Evolutionary conservation across 2,888 invertebrate genomes (phyloP).

Genomic region (Himalopsyche anomala): DNA sequence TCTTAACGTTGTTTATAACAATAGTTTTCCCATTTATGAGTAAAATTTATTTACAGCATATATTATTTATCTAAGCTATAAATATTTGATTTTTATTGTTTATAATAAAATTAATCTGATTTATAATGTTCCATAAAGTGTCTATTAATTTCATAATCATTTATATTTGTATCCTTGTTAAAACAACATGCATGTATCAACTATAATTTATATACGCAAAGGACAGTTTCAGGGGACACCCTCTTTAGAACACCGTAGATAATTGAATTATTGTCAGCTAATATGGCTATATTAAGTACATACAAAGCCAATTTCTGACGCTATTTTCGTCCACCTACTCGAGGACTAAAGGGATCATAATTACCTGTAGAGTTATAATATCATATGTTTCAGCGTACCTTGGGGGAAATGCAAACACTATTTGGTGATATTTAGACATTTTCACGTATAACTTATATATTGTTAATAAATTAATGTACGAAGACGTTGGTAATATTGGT

Average conservation of each 20-base stretch:
- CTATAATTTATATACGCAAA: not conserved
- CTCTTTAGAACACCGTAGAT: constrained; percentile 37
- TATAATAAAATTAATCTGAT: not conserved
- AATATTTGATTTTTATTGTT: too few species aligned
- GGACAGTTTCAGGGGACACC: not conserved
- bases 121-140: not conserved
- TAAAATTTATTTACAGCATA: too few species aligned
- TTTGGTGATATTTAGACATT: too few species aligned
- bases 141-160: not conserved
- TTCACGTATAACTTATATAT: too few species aligned
- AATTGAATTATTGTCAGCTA: constrained; percentile 62
- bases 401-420: not conserved
- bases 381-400: not conserved
- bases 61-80: too few species aligned
- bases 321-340: constrained; percentile 12
- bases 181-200: not conserved
- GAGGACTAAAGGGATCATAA: constrained; percentile 19
- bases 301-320: constrained; percentile 36
- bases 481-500: too few species aligned
- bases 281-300: constrained; percentile 32
- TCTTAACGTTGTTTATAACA: too few species aligned
- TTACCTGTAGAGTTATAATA: constrained; percentile 23
- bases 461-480: too few species aligned
- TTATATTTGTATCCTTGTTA: not conserved
- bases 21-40: too few species aligned